Evolutionary conservation across 1,140 invertebrate species (phyloP).

Genomic region (Megathymus violae): DNA sequence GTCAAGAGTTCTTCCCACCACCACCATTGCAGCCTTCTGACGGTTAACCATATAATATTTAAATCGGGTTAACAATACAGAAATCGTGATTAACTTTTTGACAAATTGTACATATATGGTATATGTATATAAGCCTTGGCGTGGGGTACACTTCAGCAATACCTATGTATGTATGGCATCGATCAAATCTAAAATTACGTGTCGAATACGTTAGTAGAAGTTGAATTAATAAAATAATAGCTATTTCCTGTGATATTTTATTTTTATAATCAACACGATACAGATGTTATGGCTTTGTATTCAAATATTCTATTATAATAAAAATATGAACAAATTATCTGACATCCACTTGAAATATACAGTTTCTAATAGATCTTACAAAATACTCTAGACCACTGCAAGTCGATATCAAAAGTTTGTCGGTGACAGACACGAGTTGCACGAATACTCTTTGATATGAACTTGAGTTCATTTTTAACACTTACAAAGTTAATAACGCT

Average conservation of each 20-base stretch:
- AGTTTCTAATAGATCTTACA: constrained; percentile 80
- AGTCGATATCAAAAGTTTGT: constrained; percentile 52
- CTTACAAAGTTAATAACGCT: constrained; percentile 55
- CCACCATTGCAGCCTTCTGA: too few relatives aligned
- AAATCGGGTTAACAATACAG: too few relatives aligned
- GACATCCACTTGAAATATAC: constrained; percentile 82
- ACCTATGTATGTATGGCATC: too few relatives aligned
- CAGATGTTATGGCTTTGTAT: constrained; percentile 82
- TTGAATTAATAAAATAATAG: constrained; percentile 43
- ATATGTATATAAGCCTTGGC: too few relatives aligned
- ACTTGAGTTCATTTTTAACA: constrained; percentile 56
- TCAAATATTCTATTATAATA: constrained; percentile 81
- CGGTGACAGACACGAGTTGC: constrained; percentile 14
- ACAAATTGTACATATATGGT: too few relatives aligned
- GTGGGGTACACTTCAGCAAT: too few relatives aligned
- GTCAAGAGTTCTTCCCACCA: too few relatives aligned
- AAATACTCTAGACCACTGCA: constrained; percentile 67
- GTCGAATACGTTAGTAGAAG: too few relatives aligned
- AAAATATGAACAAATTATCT: constrained; percentile 83
- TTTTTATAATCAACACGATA: constrained; percentile 81
- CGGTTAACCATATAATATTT: too few relatives aligned
- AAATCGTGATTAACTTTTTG: too few relatives aligned
- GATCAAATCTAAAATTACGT: too few relatives aligned
- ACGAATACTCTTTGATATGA: constrained; percentile 48
- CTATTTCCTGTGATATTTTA: constrained; percentile 61